Conservation (phyloP, 2,888 invertebrate species). For the Nomada ruficornis region DNA sequence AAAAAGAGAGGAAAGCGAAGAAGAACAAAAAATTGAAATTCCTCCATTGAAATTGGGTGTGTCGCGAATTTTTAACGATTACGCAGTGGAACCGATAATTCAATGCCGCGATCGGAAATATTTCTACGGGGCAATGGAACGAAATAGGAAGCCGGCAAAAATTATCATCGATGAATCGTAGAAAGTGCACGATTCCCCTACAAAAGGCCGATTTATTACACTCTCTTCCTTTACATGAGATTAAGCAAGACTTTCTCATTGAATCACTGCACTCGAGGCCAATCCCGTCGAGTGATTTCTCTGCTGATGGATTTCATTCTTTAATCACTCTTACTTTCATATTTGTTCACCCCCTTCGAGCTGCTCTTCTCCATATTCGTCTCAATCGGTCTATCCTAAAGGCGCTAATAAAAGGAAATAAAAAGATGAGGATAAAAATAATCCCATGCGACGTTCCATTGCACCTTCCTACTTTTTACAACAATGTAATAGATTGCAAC, state of each 20-base stretch:
- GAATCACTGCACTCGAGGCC: constrained; percentile 11
- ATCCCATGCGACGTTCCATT: background rate
- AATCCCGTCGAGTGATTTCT: constrained; percentile 1
- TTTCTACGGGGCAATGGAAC: no score
- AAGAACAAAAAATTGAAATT: constrained; percentile 36
- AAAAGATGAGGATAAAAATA: background rate
- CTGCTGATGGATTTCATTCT: constrained; percentile 14
- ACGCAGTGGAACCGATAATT: background rate
- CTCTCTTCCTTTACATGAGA: constrained; percentile 12
- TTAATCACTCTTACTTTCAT: constrained; percentile 29
- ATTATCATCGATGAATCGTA: background rate
- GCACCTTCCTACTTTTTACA: background rate
- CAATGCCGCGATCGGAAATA: background rate
- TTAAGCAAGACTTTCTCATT: constrained; percentile 27
- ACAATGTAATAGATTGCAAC: background rate
- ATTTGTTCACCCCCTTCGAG: background rate
- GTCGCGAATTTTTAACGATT: background rate
- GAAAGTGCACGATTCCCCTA: constrained; percentile 5
- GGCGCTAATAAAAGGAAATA: background rate
- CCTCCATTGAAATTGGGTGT: constrained; percentile 15
- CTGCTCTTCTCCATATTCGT: background rate
- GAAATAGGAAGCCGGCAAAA: background rate
- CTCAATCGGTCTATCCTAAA: background rate
- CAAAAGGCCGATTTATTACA: constrained; percentile 22
- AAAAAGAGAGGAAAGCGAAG: no score